These are phyloP conservation scores for Kryphioiulus occultus DNA, from an alignment of 2,888 invertebrate genomes.

Conservation along the genomic window DNA sequence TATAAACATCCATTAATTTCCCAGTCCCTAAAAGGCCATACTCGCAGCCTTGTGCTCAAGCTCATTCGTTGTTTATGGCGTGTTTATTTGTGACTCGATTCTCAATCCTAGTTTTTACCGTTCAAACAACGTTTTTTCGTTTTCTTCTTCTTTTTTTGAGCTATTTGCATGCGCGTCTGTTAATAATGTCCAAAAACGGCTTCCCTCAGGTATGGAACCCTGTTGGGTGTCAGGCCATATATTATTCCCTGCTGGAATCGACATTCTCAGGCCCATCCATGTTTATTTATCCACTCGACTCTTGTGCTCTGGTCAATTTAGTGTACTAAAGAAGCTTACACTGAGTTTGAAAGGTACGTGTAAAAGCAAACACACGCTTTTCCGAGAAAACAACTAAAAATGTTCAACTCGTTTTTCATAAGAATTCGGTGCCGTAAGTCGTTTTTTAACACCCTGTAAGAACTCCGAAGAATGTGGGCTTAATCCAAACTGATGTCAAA, in stretches of 20 bases:
- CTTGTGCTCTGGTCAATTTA: conserved; percentile 12
- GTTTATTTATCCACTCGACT: not conserved
- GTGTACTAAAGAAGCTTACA: not conserved
- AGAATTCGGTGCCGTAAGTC: conserved; percentile 6
- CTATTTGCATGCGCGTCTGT: not conserved
- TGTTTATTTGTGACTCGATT: conserved; percentile 12
- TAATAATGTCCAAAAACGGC: not conserved
- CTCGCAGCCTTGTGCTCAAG: conserved; percentile 12
- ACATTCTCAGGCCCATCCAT: not conserved
- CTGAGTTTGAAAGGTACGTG: not conserved
- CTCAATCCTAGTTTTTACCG: not conserved
- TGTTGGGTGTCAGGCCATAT: not conserved
- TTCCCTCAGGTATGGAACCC: not conserved
- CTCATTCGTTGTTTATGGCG: not conserved
- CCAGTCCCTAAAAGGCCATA: not conserved
- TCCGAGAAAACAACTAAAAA: not conserved
- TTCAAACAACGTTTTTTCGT: not conserved
- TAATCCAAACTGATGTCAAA: conserved; percentile 23
- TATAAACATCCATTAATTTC: conserved; percentile 23
- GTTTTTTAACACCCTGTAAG: conserved; percentile 15
- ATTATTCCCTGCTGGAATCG: conserved; percentile 12
- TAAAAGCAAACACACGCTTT: not conserved
- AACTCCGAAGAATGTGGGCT: conserved; percentile 6
- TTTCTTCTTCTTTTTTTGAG: not conserved
- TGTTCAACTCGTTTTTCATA: not conserved